Evolutionary conservation across 2,888 invertebrate genomes (phyloP).

Genomic region (Scaptomyza cyrtandrae): DNA sequence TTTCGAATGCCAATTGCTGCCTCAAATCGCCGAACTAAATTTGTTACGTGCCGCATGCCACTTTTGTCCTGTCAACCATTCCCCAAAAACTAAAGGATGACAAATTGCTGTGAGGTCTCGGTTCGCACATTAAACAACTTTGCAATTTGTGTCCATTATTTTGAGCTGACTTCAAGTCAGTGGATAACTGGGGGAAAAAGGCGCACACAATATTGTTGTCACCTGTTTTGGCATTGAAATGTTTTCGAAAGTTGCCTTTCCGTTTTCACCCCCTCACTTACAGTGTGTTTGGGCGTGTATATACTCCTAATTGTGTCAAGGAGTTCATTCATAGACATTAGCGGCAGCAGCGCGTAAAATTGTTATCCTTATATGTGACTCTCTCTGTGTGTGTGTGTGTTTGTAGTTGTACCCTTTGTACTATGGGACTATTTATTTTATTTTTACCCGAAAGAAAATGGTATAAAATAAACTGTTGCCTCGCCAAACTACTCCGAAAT

Average conservation of each 20-base stretch:
- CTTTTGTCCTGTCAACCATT: neutral
- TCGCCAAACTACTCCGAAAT: no score
- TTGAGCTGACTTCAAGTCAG: constrained; percentile 64
- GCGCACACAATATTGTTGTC: constrained; percentile 46
- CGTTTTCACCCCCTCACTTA: neutral
- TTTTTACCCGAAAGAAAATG: no score
- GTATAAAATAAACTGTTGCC: no score
- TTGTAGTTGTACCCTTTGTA: neutral
- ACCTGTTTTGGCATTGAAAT: constrained; percentile 61
- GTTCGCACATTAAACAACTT: constrained; percentile 75
- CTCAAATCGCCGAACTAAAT: constrained; percentile 20
- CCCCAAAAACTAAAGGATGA: constrained; percentile 66
- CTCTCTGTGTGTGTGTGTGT: neutral
- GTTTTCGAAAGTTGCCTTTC: constrained; percentile 41
- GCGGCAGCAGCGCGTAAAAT: constrained; percentile 57
- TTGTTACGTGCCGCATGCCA: constrained; percentile 19
- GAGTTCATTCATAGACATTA: constrained; percentile 80
- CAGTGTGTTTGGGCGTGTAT: constrained; percentile 6
- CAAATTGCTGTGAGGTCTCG: constrained; percentile 70
- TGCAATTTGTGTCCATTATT: constrained; percentile 78
- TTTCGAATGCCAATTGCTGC: constrained; percentile 34
- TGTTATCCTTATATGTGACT: constrained; percentile 23
- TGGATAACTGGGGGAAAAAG: neutral
- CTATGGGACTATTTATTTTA: no score
- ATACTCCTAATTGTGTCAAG: constrained; percentile 77